Conservation (phyloP, 2,888 invertebrate genomes). For the Scaptomyza tumidula region DNA sequence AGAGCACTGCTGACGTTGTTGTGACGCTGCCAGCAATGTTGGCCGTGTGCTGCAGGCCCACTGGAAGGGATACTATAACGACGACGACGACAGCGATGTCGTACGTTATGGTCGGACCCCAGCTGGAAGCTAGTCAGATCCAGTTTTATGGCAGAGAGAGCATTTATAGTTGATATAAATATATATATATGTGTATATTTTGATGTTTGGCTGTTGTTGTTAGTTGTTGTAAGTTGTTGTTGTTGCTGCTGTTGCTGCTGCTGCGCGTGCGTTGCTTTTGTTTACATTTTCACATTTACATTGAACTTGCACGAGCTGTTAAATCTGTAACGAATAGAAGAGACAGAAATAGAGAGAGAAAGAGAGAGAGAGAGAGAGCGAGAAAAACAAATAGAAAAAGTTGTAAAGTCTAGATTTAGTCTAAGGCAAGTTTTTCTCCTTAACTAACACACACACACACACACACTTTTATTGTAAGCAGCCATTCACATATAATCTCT, state of each 20-base stretch:
- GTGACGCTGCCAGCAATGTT: constrained; percentile 43
- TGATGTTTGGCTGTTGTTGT: constrained; percentile 8
- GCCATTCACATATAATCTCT: constrained; percentile 3
- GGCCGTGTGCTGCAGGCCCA: constrained; percentile 55
- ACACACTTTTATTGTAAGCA: constrained; percentile 4
- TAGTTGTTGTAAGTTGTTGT: constrained; percentile 36
- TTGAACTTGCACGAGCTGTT: constrained; percentile 46
- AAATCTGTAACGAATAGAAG: constrained; percentile 38
- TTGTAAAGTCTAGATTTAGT: constrained; percentile 19
- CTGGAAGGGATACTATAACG: constrained; percentile 49
- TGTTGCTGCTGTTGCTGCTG: constrained; percentile 48
- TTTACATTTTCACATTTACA: constrained; percentile 72
- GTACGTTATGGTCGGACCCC: constrained; percentile 31
- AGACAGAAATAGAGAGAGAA: constrained; percentile 12
- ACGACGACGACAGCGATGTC: constrained; percentile 7
- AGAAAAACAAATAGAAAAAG: constrained; percentile 9
- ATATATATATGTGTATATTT: neutral
- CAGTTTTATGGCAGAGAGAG: constrained; percentile 61
- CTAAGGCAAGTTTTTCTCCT: constrained; percentile 5
- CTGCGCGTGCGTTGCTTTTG: constrained; percentile 75
- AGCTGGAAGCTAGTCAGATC: constrained; percentile 60
- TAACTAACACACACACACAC: neutral
- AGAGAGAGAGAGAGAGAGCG: neutral
- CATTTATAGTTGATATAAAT: constrained; percentile 14
- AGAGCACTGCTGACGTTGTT: constrained; percentile 72